These are phyloP conservation scores for Craseonycteris thonglongyai DNA, from an alignment of 2,113 vertebrate genomes.

Conservation along the genomic window DNA sequence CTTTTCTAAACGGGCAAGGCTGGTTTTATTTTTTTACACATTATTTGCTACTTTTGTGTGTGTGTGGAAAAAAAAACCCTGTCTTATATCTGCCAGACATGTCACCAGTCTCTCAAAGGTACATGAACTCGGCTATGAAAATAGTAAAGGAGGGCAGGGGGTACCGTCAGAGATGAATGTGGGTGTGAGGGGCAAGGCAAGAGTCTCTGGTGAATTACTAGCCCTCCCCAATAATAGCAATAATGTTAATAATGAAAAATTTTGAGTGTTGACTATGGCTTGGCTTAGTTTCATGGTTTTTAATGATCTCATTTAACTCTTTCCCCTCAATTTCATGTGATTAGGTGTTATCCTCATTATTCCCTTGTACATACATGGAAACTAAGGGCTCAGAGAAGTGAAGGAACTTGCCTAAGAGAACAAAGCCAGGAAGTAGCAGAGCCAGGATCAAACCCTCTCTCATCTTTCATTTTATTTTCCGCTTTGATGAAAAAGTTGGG, in stretches of 20 bases:
- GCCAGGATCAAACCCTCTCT: background rate
- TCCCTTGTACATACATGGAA: constrained; percentile 19
- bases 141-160: background rate
- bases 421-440: background rate
- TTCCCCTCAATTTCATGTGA: background rate
- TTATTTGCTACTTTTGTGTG: background rate
- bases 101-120: background rate
- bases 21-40: constrained; percentile 8
- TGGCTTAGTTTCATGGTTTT: background rate
- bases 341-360: background rate
- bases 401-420: constrained; percentile 13
- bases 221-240: background rate
- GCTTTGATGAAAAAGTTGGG: background rate
- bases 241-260: background rate
- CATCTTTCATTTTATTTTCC: constrained; percentile 17
- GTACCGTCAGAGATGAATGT: background rate
- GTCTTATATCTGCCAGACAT: constrained; percentile 11
- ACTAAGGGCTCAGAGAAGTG: background rate
- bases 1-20: background rate
- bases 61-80: background rate
- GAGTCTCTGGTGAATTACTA: background rate
- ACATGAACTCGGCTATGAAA: background rate
- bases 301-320: background rate
- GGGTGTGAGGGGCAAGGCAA: background rate
- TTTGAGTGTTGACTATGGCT: background rate